A percentile compares a stretch with the other conserved stretches of the same genome.
phyloP scores from a whole-genome alignment of 2,797 vertebrate genomes.

The Rousettus madagascariensis region DNA sequence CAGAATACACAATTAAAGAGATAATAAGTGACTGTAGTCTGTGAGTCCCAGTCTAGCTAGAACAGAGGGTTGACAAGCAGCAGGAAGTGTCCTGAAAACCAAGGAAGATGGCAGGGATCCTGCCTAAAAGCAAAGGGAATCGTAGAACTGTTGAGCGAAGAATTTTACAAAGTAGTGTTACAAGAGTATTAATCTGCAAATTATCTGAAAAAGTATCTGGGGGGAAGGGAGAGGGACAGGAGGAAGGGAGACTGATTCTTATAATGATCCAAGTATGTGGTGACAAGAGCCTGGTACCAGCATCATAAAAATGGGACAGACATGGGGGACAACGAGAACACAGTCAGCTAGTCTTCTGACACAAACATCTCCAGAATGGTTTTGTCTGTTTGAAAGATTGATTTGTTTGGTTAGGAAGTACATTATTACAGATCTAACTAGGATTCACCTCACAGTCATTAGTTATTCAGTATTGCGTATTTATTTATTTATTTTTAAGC shows the following conservation, averaged over 20 bases:
- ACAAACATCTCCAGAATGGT: neutral
- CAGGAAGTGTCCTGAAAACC: neutral
- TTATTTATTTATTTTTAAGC: conserved; percentile 9
- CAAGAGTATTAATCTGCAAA: neutral
- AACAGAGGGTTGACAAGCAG: neutral
- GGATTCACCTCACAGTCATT: neutral
- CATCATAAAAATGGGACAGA: neutral
- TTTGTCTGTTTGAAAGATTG: neutral
- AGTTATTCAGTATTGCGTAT: neutral
- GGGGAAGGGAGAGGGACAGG: neutral
- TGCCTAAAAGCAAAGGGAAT: neutral
- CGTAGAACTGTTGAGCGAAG: neutral
- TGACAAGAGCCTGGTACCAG: neutral
- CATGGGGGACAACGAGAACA: neutral
- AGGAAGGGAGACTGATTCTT: neutral
- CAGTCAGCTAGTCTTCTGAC: neutral
- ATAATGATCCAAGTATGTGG: fast-evolving
- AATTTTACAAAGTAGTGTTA: neutral
- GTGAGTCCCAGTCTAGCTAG: fast-evolving
- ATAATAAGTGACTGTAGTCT: neutral
- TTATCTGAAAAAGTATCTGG: neutral
- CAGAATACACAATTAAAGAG: neutral
- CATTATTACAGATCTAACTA: neutral
- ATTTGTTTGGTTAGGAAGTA: neutral
- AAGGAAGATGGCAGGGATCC: neutral